Evolutionary conservation across 2,797 vertebrate genomes (phyloP).

Genomic region (Kryptolebias ocellatus): DNA sequence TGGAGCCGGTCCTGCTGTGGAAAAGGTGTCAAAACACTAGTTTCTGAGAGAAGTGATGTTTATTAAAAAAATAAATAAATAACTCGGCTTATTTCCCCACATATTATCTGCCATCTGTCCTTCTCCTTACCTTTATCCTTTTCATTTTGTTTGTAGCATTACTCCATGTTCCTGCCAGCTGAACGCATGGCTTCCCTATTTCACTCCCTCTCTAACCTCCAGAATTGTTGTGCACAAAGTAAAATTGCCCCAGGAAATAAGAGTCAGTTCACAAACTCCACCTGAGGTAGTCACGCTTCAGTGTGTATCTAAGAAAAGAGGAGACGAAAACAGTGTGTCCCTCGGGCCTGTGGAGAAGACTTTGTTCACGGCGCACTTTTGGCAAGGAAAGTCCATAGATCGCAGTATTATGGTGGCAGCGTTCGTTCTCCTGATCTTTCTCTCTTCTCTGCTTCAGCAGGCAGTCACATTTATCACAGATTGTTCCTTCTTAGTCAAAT

Average conservation of each 20-base stretch:
- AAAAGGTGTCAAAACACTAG: slow-evolving; percentile 15
- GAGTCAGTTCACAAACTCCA: slow-evolving; percentile 47
- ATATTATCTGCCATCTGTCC: slow-evolving; percentile 1
- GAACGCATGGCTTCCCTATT: slow-evolving; percentile 26
- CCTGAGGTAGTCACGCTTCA: slow-evolving; percentile 52
- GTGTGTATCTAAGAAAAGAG: slow-evolving; percentile 42
- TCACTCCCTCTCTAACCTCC: slow-evolving; percentile 18
- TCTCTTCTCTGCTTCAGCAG: slow-evolving; percentile 13
- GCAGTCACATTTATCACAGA: slow-evolving; percentile 9
- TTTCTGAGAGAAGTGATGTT: slow-evolving; percentile 36
- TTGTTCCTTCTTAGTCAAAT: slow-evolving; percentile 24
- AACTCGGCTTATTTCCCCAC: not conserved
- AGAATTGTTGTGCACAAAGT: slow-evolving; percentile 35
- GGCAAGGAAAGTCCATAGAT: slow-evolving; percentile 22
- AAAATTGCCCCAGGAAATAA: slow-evolving; percentile 50
- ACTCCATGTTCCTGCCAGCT: slow-evolving; percentile 17
- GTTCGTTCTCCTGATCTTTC: slow-evolving; percentile 13
- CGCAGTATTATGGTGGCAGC: slow-evolving; percentile 25
- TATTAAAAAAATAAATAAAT: slow-evolving; percentile 3
- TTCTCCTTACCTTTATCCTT: slow-evolving; percentile 17
- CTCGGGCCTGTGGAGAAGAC: slow-evolving; percentile 28
- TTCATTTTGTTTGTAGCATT: slow-evolving; percentile 29
- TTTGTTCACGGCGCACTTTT: slow-evolving; percentile 39
- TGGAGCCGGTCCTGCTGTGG: slow-evolving; percentile 41
- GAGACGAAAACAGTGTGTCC: slow-evolving; percentile 32